Evolutionary conservation across 1,140 invertebrate species (phyloP).

Genomic region (Aporrectodea caliginosa): DNA sequence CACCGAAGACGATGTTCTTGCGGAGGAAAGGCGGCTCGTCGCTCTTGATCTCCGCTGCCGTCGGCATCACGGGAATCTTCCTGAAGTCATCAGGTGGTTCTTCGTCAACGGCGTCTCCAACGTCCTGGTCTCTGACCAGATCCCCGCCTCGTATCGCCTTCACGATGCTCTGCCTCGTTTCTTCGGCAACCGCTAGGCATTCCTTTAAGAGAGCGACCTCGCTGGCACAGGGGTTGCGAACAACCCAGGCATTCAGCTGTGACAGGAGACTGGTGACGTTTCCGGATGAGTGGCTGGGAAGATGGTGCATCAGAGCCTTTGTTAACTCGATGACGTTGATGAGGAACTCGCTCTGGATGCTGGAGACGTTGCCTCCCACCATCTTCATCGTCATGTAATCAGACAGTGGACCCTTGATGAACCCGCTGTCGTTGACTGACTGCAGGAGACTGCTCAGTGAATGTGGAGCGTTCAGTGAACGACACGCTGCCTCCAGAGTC

Average conservation of each 20-base stretch:
- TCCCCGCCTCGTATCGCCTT: neutral
- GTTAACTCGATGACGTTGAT: neutral
- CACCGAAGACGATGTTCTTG: conserved; percentile 62
- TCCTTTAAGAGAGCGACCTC: neutral
- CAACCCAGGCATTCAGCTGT: neutral
- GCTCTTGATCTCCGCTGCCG: conserved; percentile 41
- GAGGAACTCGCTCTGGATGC: neutral
- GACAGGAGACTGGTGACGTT: neutral
- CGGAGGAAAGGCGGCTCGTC: conserved; percentile 56
- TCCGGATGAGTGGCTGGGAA: neutral
- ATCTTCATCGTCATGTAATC: neutral
- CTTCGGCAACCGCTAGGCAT: neutral
- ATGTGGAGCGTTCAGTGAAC: neutral
- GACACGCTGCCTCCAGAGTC: neutral
- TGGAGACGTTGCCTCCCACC: neutral
- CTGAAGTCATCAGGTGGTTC: conserved; percentile 49
- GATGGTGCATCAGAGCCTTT: neutral
- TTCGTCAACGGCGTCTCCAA: conserved; percentile 15
- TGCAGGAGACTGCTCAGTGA: neutral
- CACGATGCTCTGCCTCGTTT: neutral
- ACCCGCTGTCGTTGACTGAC: neutral
- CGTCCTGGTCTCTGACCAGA: neutral
- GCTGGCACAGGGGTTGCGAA: neutral
- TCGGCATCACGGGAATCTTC: conserved; percentile 45
- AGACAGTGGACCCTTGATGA: neutral